A percentile compares a stretch with the other conserved stretches of the same genome.
Conservation (phyloP, 2,113 vertebrate species). For the Erythrocercus mccallii region DNA sequence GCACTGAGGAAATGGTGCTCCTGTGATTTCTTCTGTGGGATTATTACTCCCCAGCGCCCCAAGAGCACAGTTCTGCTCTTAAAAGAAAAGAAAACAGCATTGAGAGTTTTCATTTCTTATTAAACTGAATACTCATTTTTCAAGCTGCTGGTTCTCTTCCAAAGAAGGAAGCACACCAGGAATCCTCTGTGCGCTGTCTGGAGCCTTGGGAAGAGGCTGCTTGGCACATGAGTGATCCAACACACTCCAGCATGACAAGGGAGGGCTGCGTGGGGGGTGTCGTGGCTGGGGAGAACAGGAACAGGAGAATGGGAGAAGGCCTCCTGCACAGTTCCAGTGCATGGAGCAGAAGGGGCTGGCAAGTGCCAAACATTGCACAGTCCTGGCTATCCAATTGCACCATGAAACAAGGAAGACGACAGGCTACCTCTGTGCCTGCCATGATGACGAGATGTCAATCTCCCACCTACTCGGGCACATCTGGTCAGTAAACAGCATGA, state of each 20-base stretch:
- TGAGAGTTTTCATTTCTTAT: neutral
- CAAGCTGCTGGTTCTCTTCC: neutral
- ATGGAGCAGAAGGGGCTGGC: neutral
- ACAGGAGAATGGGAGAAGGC: rapidly evolving
- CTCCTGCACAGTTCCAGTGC: neutral
- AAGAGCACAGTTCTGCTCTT: neutral
- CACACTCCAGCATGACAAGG: rapidly evolving
- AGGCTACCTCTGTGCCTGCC: neutral
- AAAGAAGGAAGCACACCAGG: neutral
- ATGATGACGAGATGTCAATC: neutral
- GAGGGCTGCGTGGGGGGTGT: neutral
- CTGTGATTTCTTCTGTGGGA: neutral
- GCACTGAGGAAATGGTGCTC: neutral
- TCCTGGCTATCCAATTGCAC: neutral
- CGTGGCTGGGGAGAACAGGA: neutral
- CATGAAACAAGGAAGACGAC: neutral
- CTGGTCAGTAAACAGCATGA: neutral
- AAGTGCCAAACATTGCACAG: neutral
- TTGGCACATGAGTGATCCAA: neutral
- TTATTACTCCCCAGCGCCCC: rapidly evolving
- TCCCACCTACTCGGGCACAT: neutral
- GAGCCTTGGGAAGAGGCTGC: neutral
- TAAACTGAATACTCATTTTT: neutral
- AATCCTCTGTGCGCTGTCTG: neutral
- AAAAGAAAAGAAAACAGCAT: neutral